These are phyloP conservation scores for Leptobrachium leishanense DNA, from an alignment of 2,113 vertebrate genomes.

Conservation along the genomic window DNA sequence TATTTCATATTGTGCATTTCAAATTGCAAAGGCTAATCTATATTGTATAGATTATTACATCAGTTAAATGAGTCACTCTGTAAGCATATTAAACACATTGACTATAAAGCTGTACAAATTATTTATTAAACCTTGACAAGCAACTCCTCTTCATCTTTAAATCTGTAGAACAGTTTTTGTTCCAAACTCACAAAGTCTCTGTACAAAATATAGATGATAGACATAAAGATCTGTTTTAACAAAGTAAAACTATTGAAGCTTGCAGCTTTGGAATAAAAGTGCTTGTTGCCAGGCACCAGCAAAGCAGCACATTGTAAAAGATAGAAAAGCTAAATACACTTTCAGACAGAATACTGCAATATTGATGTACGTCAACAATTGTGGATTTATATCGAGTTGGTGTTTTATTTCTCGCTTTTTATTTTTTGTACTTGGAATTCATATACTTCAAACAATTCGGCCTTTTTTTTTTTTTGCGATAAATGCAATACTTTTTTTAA, in stretches of 20 bases:
- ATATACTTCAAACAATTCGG: no score
- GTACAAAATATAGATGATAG: constrained; percentile 27
- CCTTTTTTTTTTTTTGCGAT: no score
- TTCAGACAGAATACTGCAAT: constrained; percentile 4
- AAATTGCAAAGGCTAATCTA: no score
- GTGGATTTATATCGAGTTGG: neutral
- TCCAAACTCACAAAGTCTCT: constrained; percentile 23
- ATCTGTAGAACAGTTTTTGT: constrained; percentile 14
- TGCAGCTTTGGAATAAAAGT: constrained; percentile 26
- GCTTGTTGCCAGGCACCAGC: constrained; percentile 30
- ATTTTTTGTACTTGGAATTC: no score
- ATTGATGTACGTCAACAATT: constrained; percentile 17
- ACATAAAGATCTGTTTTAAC: constrained; percentile 24
- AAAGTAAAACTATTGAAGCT: constrained; percentile 37
- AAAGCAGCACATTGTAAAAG: constrained; percentile 15
- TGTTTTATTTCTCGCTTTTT: no score
- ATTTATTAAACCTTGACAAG: no score
- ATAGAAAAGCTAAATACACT: constrained; percentile 20
- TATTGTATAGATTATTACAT: no score
- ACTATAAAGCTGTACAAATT: no score
- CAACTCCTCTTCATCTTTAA: neutral
- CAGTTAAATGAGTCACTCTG: no score
- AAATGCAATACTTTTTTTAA: no score
- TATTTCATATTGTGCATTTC: no score
- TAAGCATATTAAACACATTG: no score